Evolutionary conservation across 2,113 vertebrate species (phyloP), one percentile per base, ranked within the genome.

Genomic region (Monopterus albus): DNA sequence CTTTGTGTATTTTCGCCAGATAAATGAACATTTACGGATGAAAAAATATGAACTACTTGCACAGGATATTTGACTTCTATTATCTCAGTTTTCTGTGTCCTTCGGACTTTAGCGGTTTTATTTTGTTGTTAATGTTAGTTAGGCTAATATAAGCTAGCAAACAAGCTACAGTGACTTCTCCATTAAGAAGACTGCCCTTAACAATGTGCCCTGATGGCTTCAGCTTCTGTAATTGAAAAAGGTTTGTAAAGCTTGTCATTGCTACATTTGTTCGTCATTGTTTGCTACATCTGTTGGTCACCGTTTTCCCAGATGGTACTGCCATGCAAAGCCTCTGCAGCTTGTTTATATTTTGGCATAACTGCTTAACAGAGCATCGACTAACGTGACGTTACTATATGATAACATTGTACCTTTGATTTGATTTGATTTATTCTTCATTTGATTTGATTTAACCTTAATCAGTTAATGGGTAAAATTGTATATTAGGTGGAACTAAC

Each of bases 131-230:
- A 6, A 50, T 20, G 14, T 33, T 46, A 23, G 43, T 46, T 23
- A 43, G 59, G 65, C 67, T 75, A 65, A 43, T 7, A 3, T n/a
- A 9, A 63, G 66, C 4, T 74, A 75, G 71, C 66, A 43, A 75
- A 71, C 57, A 40, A 53, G 78, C 61, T 51, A 29, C 42, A 20
- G 31, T 14, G 43, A 70, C 7, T 35, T 49, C n/a, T 17, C 39
- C 26, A 29, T 74, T 18, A 10, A 40, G 57, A 49, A 18, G 3
- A 31, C 13, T n/a, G 60, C 61, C 7, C 12, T 45, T n/a, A 8
- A 1, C 5, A 13, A 29, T 49, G 36, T 3, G 1, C 57, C 51
- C 20, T 11, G 49, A 91, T 90, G 90, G 84, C 75, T 73, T 74
- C 84, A 68, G 13, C 51, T 11, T 82, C 76, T 82, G 21, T 66